Evolutionary conservation across 2,888 invertebrate genomes (phyloP).

Genomic region (Agrilus cyanescens): DNA sequence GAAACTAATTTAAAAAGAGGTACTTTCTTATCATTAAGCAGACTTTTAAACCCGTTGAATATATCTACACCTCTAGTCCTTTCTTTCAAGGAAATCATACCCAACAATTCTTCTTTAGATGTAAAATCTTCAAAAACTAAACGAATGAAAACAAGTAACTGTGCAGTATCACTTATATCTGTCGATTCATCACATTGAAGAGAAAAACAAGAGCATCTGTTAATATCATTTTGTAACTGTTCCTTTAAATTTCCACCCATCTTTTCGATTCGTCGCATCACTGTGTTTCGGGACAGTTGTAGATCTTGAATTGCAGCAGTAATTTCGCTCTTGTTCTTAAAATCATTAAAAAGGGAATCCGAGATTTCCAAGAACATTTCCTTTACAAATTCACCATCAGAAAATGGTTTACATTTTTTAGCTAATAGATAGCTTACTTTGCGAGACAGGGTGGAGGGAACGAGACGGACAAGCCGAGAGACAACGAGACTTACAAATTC

Average conservation of each 20-base stretch:
- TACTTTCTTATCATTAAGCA: no score
- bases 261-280: no score
- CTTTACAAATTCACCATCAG: no score
- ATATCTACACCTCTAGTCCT: constrained; percentile 16
- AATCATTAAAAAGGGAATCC: no score
- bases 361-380: no score
- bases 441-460: constrained; percentile 12
- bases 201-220: constrained; percentile 10
- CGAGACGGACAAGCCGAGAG: no score
- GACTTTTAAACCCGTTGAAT: constrained; percentile 14
- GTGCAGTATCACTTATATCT: constrained; percentile 16
- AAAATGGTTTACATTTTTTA: constrained; percentile 13
- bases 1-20: constrained; percentile 7
- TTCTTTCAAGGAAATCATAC: constrained; percentile 15
- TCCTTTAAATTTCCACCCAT: no score
- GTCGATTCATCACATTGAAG: constrained; percentile 19
- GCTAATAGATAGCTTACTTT: constrained; percentile 13
- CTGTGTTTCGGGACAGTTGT: no score
- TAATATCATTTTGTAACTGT: constrained; percentile 9
- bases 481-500: no score
- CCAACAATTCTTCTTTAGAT: constrained; percentile 16
- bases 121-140: constrained; percentile 15
- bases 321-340: no score
- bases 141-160: constrained; percentile 14
- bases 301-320: no score